Evolutionary conservation across 2,888 invertebrate genomes (phyloP).

Genomic region (Theodoxus fluviatilis): DNA sequence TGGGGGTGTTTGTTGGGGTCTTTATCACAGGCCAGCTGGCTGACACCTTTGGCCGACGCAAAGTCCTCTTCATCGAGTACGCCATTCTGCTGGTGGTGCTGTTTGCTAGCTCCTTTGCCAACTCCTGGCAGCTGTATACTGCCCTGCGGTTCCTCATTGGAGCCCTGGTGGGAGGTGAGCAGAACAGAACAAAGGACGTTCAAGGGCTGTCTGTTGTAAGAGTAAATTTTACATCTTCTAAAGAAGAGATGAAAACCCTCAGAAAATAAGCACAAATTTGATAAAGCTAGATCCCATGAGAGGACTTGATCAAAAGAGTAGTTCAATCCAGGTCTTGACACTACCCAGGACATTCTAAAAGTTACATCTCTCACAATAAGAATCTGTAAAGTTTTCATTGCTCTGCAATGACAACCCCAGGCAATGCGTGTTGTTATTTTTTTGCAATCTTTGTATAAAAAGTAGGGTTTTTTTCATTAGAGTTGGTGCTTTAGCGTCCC

Average conservation of each 20-base stretch:
- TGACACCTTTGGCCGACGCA: constrained; percentile 57
- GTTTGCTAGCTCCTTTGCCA: constrained; percentile 53
- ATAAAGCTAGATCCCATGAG: too few species aligned
- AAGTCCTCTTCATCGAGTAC: constrained; percentile 52
- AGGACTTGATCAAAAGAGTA: neutral
- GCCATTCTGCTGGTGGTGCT: constrained; percentile 49
- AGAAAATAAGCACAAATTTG: too few species aligned
- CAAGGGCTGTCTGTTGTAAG: too few species aligned
- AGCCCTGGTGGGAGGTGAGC: constrained; percentile 59
- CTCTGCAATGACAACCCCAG: neutral
- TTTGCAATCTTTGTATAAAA: constrained; percentile 3
- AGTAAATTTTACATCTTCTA: neutral
- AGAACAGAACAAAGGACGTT: too few species aligned
- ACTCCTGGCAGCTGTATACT: constrained; percentile 59
- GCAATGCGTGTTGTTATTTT: neutral
- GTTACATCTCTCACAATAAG: neutral
- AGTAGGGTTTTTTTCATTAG: neutral
- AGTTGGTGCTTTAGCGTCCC: too few species aligned
- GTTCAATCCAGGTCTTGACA: neutral
- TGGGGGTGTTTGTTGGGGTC: constrained; percentile 58
- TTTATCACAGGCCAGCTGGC: constrained; percentile 58
- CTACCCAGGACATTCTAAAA: neutral
- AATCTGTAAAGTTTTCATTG: neutral
- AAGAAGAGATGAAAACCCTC: neutral
- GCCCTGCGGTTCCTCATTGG: constrained; percentile 53